Evolutionary conservation across 2,888 invertebrate species (phyloP), one percentile per base, ranked within the genome.

Genomic region (Apamea anceps): DNA sequence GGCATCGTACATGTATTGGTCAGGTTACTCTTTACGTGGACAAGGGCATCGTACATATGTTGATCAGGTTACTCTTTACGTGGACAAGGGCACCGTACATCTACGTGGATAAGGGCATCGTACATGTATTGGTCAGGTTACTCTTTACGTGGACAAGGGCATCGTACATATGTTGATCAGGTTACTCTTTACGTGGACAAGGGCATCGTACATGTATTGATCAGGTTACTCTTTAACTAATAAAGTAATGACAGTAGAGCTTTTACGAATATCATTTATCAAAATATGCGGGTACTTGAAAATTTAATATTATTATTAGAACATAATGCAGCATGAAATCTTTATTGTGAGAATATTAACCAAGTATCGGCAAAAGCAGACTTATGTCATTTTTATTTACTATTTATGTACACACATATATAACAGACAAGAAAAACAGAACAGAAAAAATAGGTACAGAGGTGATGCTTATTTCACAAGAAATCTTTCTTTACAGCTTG

Each of bases 161-260:
- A 2, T 32, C 32, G 32, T 32, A 32, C 32, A 32, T 32, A 2
- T 32, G 2, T 32, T 32, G 32, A 32, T 32, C 32, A 32, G 32
- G 32, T 32, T 32, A 32, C 32, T 32, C 32, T 54, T 37, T 72
- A 79, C 13, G 45, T 73, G 42, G 37, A 51, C 75, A 62, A 15
- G 8, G 32, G 37, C 21, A 7, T 42, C 62, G 66, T 21, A 68
- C 45, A 48, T 73, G 51, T 71, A 71, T 68, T 57, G 54, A 76
- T 77, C 71, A 67, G 32, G 15, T 77, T 67, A 87, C 45, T 66
- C 32, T 54, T 54, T 67, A 48, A 70, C 54, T 82, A 75, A 77
- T 67, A 32, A 78, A 62, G 45, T 37, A 10, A 54, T 54, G 18
- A 68, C 10, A 63, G 32, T 13, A 28, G 21, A 51, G 65, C 12